Percentiles rank a stretch among this genome's conserved stretches.
These are phyloP conservation scores for Coleophora flavipennella DNA, from an alignment of 2,888 invertebrate species.

Conservation along the genomic window DNA sequence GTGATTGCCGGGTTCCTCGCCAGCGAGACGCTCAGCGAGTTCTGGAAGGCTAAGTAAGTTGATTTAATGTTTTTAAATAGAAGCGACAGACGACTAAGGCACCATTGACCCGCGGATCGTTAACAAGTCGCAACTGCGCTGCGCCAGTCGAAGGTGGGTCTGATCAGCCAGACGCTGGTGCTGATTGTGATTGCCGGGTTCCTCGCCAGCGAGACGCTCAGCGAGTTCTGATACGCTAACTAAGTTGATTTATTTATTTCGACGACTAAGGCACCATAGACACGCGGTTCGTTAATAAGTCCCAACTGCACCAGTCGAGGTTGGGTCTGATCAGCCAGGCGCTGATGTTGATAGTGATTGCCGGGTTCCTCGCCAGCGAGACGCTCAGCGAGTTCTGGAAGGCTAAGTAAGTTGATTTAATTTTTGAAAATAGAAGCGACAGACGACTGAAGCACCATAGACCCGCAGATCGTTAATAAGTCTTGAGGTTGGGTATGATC, in stretches of 20 bases:
- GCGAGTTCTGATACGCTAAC: constrained; percentile 95
- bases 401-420: constrained; percentile 78
- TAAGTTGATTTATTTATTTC: too few relatives aligned
- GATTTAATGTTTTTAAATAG: too few relatives aligned
- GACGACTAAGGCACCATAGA: constrained; percentile 46
- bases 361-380: constrained; percentile 91
- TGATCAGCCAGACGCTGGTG: constrained; percentile 92
- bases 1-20: constrained; percentile 91
- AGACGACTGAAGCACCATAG: constrained; percentile 43
- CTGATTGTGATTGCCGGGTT: constrained; percentile 91
- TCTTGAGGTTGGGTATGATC: constrained; percentile 90
- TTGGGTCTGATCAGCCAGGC: constrained; percentile 92
- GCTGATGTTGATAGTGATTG: constrained; percentile 90
- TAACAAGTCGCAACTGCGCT: constrained; percentile 89
- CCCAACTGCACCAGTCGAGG: constrained; percentile 92
- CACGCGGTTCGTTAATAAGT: constrained; percentile 79
- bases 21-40: constrained; percentile 91
- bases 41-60: constrained; percentile 92
- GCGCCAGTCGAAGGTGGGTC: constrained; percentile 90
- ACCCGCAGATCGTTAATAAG: constrained; percentile 77
- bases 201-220: constrained; percentile 90
- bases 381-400: constrained; percentile 95
- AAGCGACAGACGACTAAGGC: constrained; percentile 43
- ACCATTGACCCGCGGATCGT: constrained; percentile 68
- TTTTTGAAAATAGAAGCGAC: too few relatives aligned